Conservation (phyloP, 1,140 invertebrate species). For the Drosophila nikananu region DNA sequence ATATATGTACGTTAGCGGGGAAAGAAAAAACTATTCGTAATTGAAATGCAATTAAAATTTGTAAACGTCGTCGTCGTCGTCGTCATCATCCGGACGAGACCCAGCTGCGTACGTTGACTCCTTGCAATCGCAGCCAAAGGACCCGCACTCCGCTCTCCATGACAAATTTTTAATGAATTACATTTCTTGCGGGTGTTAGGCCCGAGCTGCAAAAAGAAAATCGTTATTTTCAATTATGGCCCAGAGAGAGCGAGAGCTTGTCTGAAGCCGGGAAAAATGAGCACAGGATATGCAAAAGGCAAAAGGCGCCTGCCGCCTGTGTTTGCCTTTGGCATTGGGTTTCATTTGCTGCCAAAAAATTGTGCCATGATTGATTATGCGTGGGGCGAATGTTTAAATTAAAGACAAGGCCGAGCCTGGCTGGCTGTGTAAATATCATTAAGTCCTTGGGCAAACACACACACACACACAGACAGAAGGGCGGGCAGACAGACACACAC, state of each 20-base stretch:
- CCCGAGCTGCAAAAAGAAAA: constrained; percentile 56
- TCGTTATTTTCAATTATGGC: constrained; percentile 81
- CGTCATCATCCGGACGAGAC: constrained; percentile 14
- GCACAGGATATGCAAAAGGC: constrained; percentile 32
- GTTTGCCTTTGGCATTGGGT: constrained; percentile 48
- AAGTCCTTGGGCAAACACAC: constrained; percentile 51
- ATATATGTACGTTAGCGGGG: background rate
- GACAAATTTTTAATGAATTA: constrained; percentile 78
- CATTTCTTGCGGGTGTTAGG: constrained; percentile 78
- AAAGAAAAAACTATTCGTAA: constrained; percentile 71
- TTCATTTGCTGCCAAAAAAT: constrained; percentile 69
- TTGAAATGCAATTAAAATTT: constrained; percentile 82
- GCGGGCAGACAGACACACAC: constrained; percentile 18
- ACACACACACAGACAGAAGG: background rate
- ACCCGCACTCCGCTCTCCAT: background rate
- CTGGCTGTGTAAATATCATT: constrained; percentile 70
- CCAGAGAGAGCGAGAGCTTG: constrained; percentile 14
- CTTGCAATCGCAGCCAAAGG: constrained; percentile 16
- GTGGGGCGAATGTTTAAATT: constrained; percentile 76
- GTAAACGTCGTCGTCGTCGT: constrained; percentile 53
- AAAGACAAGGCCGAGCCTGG: constrained; percentile 56
- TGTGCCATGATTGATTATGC: constrained; percentile 78
- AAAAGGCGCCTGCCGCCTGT: constrained; percentile 34
- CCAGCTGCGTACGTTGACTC: constrained; percentile 65
- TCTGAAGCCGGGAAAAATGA: constrained; percentile 12